Percentiles rank a stretch among this genome's conserved stretches.
Conservation (phyloP, 23 tunicate species). For the Botrylloides violaceus region DNA sequence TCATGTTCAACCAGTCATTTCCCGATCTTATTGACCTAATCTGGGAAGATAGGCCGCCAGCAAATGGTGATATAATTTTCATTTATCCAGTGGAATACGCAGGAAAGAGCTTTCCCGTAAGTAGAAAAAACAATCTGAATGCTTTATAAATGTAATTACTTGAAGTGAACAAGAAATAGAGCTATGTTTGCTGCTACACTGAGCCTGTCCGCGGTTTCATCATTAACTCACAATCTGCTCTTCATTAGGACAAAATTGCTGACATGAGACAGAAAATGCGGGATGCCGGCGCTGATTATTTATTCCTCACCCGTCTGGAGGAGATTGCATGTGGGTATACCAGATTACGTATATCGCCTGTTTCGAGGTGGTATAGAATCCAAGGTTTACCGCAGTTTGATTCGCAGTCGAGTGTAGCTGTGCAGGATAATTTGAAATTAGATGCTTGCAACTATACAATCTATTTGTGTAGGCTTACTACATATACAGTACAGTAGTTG, state of each 20-base stretch:
- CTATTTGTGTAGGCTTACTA: neutral
- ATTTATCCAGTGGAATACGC: slow-evolving; percentile 51
- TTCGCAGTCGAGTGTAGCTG: too few species aligned
- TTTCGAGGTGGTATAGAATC: neutral
- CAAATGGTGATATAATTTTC: slow-evolving; percentile 19
- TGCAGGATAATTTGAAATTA: too few species aligned
- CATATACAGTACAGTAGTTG: neutral
- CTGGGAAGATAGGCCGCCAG: slow-evolving; percentile 68
- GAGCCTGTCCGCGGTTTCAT: too few species aligned
- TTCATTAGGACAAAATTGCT: slow-evolving; percentile 44
- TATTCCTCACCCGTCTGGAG: slow-evolving; percentile 68
- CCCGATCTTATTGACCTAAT: slow-evolving; percentile 75
- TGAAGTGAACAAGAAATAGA: too few species aligned
- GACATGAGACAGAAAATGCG: slow-evolving; percentile 45
- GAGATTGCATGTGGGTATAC: slow-evolving; percentile 83
- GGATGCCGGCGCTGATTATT: slow-evolving; percentile 27
- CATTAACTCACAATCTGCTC: neutral
- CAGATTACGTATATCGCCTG: too few species aligned
- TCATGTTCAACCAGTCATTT: slow-evolving; percentile 31
- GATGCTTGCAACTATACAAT: too few species aligned
- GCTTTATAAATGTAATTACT: too few species aligned
- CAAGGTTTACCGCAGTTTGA: too few species aligned
- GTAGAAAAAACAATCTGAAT: neutral
- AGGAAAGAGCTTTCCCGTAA: slow-evolving; percentile 25
- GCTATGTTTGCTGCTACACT: too few species aligned